Evolutionary conservation across 1,140 invertebrate species (phyloP), one percentile per base, ranked within the genome.

Genomic region (Sminthurinus signatus): DNA sequence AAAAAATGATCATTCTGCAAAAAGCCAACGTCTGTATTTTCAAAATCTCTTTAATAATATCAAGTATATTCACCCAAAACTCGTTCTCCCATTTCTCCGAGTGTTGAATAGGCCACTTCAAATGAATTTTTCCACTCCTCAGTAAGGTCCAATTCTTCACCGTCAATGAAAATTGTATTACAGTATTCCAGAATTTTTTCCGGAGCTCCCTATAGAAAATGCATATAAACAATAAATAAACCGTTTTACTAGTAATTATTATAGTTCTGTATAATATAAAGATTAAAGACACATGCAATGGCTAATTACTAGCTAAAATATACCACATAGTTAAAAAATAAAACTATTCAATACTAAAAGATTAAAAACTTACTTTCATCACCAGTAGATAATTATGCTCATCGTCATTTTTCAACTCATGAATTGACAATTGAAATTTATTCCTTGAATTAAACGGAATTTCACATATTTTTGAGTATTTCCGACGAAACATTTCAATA

Each of bases 401-500:
- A n/a, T 54, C 85, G 81, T 75, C 74, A 65, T 82, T 80, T 39
- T 79, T 52, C 80, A 76, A 29, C 74, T 79, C 64, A 69, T 87
- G 85, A 66, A 86, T 79, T 4, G 85, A 86, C 21, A 86, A 79
- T 76, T 93, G 89, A 77, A 88, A 93, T 78, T 94, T 94, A 68
- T 87, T 90, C 28, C 81, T 83, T 0, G 91, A 93, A 76, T 86
- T 92, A 77, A 93, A 91, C 1, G 92, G 89, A 70, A 92, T 85
- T 76, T 93, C 90, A 60, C 82, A 82, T n/a, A 87, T 80, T 79
- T 93, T 90, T 72, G 81, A 81, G 78, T 90, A 85, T 28, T 66
- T 75, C 64, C 55, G 76, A 65, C 80, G 81, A 78, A 77, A 85
- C 78, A 75, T 80, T 68, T 71, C 80, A 70, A 75, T 84, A 79